Evolutionary conservation across 2,797 vertebrate genomes (phyloP), one percentile per base, ranked within the genome.

Genomic region (Geotrypetes seraphini): DNA sequence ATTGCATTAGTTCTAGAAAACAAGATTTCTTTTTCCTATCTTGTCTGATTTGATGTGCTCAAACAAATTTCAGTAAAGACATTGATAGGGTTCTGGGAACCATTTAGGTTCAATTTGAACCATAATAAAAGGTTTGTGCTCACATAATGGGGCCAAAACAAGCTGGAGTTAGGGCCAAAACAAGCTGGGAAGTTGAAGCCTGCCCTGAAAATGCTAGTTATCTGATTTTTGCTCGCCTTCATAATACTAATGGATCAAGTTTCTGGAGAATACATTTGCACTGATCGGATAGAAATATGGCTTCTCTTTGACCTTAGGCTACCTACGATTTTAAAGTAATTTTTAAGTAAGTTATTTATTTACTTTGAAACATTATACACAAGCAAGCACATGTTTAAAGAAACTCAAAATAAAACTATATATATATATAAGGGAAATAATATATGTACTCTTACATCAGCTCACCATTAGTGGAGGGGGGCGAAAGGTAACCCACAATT

Each of bases 1-100:
- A 62, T 50, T 55, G 38, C 22, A 35, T 47, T 48, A 57, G 25
- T 51, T 67, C 44, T 47, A 52, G 57, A 61, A 64, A 13, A 53
- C 42, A 29, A 33, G 39, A 41, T 57, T 47, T 44, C 43, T 50
- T 28, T 32, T 27, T 38, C 13, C 28, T 21, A 36, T 50, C 51
- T 52, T 19, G 55, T 50, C 53, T 21, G 31, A 30, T 36, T 26
- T 39, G 43, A n/a, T 50, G 56, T 45, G 30, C 44, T 45, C 26
- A 25, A 38, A 54, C 63, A 53, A 22, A 30, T 27, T 17, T 17
- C 16, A 51, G 25, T 27, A 47, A 15, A 27, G 39, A 46, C 14
- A 33, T 21, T 41, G 31, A 1, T 0, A 16, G 37, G 26, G 33
- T 28, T 57, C 34, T 44, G 43, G 39, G 16, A 20, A 1, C 32